Percentiles rank a stretch among this genome's conserved stretches.
Conservation (phyloP, 2,113 vertebrate species). For the Nematolebias whitei region DNA sequence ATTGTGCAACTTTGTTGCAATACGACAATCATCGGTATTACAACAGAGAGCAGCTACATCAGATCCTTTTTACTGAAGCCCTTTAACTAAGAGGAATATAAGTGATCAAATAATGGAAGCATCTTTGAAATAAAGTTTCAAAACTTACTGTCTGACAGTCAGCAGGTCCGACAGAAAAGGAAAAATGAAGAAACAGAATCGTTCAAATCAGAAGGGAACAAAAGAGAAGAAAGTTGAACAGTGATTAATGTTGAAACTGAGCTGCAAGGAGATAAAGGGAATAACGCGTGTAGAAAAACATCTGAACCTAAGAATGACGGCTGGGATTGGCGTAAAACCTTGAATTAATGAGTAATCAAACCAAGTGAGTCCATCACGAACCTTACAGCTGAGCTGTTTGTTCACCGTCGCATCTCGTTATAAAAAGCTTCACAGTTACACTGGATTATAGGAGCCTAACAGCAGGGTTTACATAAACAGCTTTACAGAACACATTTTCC, state of each 20-base stretch:
- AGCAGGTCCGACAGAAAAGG: constrained; percentile 38
- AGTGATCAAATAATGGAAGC: neutral
- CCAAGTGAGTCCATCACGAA: neutral
- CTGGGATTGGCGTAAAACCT: neutral
- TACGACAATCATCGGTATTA: constrained; percentile 1
- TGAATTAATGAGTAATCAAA: neutral
- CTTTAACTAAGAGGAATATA: neutral
- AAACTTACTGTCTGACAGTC: constrained; percentile 57
- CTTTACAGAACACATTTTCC: neutral
- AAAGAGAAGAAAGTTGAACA: no score
- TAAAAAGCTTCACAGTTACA: neutral
- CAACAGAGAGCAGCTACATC: constrained; percentile 16
- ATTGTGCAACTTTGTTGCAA: constrained; percentile 24
- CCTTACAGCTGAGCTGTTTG: neutral
- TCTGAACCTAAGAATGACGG: constrained; percentile 11
- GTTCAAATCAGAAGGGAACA: constrained; percentile 7
- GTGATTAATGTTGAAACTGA: neutral
- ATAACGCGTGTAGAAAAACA: constrained; percentile 22
- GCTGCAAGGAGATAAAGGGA: neutral
- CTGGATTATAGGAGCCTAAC: neutral
- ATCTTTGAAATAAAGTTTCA: neutral
- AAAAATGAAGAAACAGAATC: constrained; percentile 25
- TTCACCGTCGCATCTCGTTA: neutral
- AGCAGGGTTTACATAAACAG: neutral
- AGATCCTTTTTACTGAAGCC: neutral